Conservation (phyloP, 2,888 invertebrate species). For the Himalopsyche kuldschensis region DNA sequence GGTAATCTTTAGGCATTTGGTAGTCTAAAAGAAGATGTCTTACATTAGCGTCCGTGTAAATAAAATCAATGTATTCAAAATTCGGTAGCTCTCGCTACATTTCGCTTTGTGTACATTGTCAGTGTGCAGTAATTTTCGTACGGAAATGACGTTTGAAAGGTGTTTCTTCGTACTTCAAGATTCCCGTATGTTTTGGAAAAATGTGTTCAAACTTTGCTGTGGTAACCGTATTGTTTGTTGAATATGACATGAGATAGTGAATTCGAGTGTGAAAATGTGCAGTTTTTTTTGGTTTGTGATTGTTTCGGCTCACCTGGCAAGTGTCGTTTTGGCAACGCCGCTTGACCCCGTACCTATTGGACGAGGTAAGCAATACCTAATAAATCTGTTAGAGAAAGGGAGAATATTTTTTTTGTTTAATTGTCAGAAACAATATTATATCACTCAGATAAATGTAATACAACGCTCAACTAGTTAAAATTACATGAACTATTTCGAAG, state of each 20-base stretch:
- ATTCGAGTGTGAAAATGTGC: slow-evolving; percentile 31
- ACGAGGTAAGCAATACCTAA: slow-evolving; percentile 27
- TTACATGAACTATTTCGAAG: too few species aligned
- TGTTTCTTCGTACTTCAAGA: slow-evolving; percentile 21
- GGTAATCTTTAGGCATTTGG: not conserved
- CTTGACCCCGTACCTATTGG: slow-evolving; percentile 37
- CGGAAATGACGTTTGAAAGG: slow-evolving; percentile 28
- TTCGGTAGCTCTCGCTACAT: slow-evolving; percentile 19
- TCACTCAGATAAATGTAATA: too few species aligned
- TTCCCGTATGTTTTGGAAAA: slow-evolving; percentile 23
- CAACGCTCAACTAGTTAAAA: too few species aligned
- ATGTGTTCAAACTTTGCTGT: slow-evolving; percentile 27
- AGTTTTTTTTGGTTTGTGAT: slow-evolving; percentile 32
- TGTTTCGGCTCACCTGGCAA: slow-evolving; percentile 30
- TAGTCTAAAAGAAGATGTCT: slow-evolving; percentile 10
- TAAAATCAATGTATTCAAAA: slow-evolving; percentile 21
- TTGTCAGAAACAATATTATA: not conserved
- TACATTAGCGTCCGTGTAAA: slow-evolving; percentile 16
- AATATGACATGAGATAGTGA: slow-evolving; percentile 33
- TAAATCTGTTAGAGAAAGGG: slow-evolving; percentile 20
- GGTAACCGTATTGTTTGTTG: slow-evolving; percentile 11
- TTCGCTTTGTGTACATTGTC: slow-evolving; percentile 26
- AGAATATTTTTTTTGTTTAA: not conserved
- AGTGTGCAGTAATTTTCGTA: slow-evolving; percentile 3
- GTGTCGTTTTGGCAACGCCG: slow-evolving; percentile 32